These are phyloP conservation scores for Leptopilina clavipes DNA, from an alignment of 1,140 invertebrate species.

Conservation along the genomic window DNA sequence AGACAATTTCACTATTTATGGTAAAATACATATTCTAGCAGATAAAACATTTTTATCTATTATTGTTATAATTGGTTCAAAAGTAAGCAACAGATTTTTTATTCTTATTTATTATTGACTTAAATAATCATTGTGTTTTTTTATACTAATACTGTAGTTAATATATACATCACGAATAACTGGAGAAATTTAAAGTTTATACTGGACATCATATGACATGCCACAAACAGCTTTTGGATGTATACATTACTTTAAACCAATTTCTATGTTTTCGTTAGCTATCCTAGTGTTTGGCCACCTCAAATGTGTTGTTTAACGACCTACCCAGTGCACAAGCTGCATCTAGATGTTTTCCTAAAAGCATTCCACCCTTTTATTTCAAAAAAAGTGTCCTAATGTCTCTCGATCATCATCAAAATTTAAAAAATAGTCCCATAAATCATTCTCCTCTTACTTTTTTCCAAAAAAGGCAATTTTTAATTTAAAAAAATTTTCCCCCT, in stretches of 20 bases:
- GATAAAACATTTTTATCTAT: too few species aligned
- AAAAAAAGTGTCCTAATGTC: neutral
- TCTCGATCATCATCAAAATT: neutral
- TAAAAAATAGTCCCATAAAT: neutral
- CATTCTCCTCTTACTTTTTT: too few species aligned
- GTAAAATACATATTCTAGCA: too few species aligned
- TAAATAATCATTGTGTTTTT: too few species aligned
- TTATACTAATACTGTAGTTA: too few species aligned
- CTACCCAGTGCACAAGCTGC: neutral
- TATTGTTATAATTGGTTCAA: too few species aligned
- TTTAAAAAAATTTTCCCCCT: too few species aligned
- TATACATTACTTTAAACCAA: slow-evolving; percentile 9
- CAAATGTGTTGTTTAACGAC: slow-evolving; percentile 18
- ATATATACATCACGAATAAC: neutral
- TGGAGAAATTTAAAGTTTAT: neutral
- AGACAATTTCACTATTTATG: too few species aligned
- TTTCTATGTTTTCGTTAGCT: neutral
- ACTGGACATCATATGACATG: neutral
- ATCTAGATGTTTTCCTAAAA: slow-evolving; percentile 10
- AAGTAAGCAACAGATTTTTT: too few species aligned
- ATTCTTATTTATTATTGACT: too few species aligned
- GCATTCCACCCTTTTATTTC: neutral
- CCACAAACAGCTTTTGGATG: neutral
- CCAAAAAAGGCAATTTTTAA: too few species aligned
- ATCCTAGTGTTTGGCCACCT: neutral